Evolutionary conservation across 2,888 invertebrate genomes (phyloP).

Genomic region (Eristalis arbustorum): DNA sequence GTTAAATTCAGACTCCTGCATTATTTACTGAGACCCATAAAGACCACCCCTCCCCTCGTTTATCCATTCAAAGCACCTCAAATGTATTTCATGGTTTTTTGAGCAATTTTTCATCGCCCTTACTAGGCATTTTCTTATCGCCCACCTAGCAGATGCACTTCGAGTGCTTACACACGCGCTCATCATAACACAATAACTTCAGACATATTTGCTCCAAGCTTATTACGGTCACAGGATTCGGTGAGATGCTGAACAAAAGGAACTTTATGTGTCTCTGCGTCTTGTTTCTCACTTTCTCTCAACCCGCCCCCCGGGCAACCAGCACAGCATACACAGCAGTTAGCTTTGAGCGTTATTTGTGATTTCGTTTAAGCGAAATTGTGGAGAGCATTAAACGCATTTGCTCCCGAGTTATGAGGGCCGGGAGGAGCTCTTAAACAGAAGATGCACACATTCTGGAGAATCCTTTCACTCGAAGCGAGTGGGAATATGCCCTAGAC

Average conservation of each 20-base stretch:
- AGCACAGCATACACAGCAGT: background rate
- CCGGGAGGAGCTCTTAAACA: background rate
- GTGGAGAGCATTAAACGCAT: background rate
- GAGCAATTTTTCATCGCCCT: background rate
- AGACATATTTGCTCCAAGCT: background rate
- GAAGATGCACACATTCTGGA: background rate
- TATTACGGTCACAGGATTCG: background rate
- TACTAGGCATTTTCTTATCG: background rate
- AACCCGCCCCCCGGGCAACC: background rate
- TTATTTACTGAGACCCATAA: background rate
- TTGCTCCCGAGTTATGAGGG: background rate
- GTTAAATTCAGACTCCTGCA: background rate
- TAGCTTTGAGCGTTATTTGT: background rate
- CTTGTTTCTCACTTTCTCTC: background rate
- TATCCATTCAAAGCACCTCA: background rate
- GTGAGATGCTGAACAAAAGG: background rate
- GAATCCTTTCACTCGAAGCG: background rate
- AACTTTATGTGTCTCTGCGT: background rate
- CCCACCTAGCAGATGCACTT: background rate
- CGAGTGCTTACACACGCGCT: background rate
- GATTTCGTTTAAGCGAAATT: background rate
- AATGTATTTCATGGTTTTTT: background rate
- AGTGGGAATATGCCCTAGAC: background rate
- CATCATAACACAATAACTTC: background rate
- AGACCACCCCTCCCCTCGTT: background rate